phyloP scores from a whole-genome alignment of 2,888 invertebrate species.

The Balanococcus diminutus region DNA sequence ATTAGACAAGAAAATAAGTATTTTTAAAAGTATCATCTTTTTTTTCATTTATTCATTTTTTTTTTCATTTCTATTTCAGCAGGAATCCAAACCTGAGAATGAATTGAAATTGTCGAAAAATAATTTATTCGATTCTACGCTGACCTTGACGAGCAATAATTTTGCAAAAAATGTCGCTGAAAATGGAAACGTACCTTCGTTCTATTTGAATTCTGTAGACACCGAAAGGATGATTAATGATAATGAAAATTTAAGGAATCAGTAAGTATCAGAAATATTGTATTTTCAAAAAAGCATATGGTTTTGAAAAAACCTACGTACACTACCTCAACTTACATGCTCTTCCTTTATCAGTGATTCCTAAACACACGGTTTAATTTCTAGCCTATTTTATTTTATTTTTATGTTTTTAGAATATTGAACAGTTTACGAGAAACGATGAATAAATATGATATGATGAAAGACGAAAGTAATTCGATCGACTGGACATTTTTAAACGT shows the following conservation, averaged over 20 bases:
- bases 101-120: not conserved
- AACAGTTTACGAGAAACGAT: not conserved
- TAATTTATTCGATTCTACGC: not conserved
- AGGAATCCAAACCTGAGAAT: not conserved
- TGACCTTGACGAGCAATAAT: not conserved
- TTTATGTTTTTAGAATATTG: not conserved
- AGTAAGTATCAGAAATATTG: conserved; percentile 13
- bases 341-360: no score
- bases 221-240: not conserved
- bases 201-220: not conserved
- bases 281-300: no score
- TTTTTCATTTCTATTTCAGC: not conserved
- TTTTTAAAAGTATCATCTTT: not conserved
- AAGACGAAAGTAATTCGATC: conserved; percentile 41
- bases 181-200: not conserved
- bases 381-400: no score
- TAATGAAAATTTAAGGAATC: conserved; percentile 30
- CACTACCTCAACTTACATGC: no score
- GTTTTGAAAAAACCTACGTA: no score
- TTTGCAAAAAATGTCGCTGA: not conserved
- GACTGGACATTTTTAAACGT: conserved; percentile 44
- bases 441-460: conserved; percentile 13
- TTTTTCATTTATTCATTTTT: not conserved
- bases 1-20: no score
- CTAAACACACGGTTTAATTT: no score